Conservation (phyloP, 2,888 invertebrate genomes). For the Aphrophora alni region DNA sequence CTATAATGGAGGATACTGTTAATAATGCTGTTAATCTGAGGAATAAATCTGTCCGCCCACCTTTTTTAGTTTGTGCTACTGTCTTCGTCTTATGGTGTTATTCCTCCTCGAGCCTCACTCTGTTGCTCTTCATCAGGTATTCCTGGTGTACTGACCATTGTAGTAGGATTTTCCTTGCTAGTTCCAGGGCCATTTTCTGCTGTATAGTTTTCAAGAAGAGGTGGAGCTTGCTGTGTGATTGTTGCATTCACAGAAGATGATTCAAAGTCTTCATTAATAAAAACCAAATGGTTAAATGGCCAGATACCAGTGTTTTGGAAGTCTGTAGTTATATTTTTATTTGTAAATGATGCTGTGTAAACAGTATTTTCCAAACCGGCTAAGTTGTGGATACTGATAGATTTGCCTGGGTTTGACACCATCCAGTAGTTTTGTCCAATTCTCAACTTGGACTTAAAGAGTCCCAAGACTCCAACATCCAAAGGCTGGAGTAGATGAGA, state of each 20-base stretch:
- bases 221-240: background rate
- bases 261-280: constrained; percentile 18
- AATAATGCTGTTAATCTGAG: too few species aligned
- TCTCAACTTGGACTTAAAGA: background rate
- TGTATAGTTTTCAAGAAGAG: constrained; percentile 12
- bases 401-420: constrained; percentile 16
- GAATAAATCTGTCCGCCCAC: too few species aligned
- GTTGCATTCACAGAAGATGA: background rate
- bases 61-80: constrained; percentile 6
- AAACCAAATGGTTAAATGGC: background rate
- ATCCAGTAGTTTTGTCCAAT: constrained; percentile 1
- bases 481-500: constrained; percentile 17
- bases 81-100: too few species aligned
- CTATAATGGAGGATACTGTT: too few species aligned
- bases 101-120: too few species aligned
- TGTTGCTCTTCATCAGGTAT: too few species aligned
- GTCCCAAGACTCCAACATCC: constrained; percentile 11
- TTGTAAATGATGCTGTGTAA: constrained; percentile 21
- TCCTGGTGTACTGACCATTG: constrained; percentile 12
- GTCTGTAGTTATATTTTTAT: constrained; percentile 12
- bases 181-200: constrained; percentile 13
- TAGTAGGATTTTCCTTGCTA: too few species aligned
- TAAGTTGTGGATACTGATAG: constrained; percentile 20
- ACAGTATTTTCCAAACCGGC: constrained; percentile 14
- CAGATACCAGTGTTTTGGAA: constrained; percentile 17